Conservation (phyloP, 2,888 invertebrate species). For the Leucophenga maculata region DNA sequence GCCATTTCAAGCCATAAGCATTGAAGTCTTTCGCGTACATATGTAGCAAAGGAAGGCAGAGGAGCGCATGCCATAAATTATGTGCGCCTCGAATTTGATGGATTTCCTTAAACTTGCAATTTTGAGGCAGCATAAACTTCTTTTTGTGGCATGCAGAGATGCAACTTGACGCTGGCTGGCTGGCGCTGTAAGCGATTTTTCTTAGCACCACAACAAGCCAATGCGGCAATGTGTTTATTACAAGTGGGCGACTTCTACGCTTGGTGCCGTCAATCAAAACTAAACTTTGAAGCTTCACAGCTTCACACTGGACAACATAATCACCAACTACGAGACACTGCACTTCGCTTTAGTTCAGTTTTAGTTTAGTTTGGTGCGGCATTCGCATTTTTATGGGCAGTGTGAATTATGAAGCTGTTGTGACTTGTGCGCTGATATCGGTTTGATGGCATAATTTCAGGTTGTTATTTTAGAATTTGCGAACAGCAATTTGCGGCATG, state of each 20-base stretch:
- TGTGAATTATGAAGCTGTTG: conserved; percentile 20
- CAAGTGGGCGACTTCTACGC: conserved; percentile 15
- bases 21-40: no score
- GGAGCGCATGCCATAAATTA: conserved; percentile 14
- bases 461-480: neutral
- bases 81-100: conserved; percentile 20
- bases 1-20: no score
- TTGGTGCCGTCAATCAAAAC: conserved; percentile 18
- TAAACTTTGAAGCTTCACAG: conserved; percentile 14
- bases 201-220: no score
- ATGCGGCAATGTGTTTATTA: neutral
- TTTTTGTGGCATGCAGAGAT: no score
- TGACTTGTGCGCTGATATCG: conserved; percentile 15
- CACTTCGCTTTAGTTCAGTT: conserved; percentile 3
- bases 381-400: neutral
- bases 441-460: conserved; percentile 22
- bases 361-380: neutral
- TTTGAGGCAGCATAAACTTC: neutral
- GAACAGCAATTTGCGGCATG: neutral
- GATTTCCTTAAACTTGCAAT: conserved; percentile 17
- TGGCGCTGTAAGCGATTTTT: conserved; percentile 6
- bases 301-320: conserved; percentile 22
- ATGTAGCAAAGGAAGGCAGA: no score
- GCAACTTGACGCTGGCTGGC: no score
- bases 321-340: conserved; percentile 6